A percentile compares a stretch with the other conserved stretches of the same genome.
Evolutionary conservation across 2,888 invertebrate species (phyloP).

Genomic region (Spicauda simplicius): DNA sequence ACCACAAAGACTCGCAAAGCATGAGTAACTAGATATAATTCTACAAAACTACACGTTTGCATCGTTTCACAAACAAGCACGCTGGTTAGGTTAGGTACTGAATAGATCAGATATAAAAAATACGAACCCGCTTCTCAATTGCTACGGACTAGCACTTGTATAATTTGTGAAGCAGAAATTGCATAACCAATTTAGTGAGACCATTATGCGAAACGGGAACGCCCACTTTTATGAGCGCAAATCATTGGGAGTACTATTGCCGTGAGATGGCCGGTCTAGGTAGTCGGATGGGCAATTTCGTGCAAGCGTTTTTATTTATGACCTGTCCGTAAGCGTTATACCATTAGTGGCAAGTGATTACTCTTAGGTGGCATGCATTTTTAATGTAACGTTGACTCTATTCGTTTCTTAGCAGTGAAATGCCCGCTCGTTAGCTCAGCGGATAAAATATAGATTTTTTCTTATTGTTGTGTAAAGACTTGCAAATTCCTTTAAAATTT

Average conservation of each 20-base stretch:
- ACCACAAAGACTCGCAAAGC: slow-evolving; percentile 6
- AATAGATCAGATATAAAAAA: slow-evolving; percentile 11
- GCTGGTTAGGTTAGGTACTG: slow-evolving; percentile 1
- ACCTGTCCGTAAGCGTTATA: not conserved
- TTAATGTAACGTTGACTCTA: not conserved
- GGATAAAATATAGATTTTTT: not conserved
- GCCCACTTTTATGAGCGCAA: slow-evolving; percentile 21
- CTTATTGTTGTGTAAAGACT: too few species aligned
- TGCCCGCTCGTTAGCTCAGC: not conserved
- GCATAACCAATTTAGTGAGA: slow-evolving; percentile 27
- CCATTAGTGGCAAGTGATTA: not conserved
- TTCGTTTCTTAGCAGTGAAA: not conserved
- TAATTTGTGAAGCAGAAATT: slow-evolving; percentile 22
- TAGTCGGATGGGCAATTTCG: not conserved
- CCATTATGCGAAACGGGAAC: slow-evolving; percentile 22
- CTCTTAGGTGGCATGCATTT: not conserved
- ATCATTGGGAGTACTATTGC: slow-evolving; percentile 15
- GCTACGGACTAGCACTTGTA: slow-evolving; percentile 11
- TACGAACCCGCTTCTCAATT: not conserved
- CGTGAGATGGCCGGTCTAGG: slow-evolving; percentile 3
- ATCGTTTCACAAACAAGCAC: slow-evolving; percentile 8
- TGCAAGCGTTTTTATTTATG: not conserved
- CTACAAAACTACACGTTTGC: not conserved
- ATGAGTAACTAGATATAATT: slow-evolving; percentile 16
- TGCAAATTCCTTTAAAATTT: not conserved